Evolutionary conservation across 2,888 invertebrate genomes (phyloP).

Genomic region (Drosophila hawaiiensis): DNA sequence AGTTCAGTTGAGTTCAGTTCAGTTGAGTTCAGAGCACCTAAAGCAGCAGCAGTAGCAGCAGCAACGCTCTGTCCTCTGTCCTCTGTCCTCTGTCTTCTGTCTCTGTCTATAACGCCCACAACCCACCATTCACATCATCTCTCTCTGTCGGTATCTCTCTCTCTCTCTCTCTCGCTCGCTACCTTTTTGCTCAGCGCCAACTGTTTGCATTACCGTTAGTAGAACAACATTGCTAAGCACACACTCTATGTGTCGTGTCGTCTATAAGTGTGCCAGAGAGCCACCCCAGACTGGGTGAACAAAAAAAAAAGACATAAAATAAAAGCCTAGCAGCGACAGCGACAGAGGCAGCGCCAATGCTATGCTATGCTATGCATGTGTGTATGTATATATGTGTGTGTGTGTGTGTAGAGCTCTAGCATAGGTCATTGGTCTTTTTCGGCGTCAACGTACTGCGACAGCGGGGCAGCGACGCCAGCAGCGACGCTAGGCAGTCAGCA

Average conservation of each 20-base stretch:
- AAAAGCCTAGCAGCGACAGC: conserved; percentile 59
- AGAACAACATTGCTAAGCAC: conserved; percentile 79
- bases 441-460: conserved; percentile 84
- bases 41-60: conserved; percentile 28
- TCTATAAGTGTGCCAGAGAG: conserved; percentile 75
- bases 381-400: conserved; percentile 15
- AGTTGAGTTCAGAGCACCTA: conserved; percentile 72
- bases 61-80: background rate
- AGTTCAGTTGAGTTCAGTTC: conserved; percentile 52
- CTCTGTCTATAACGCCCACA: conserved; percentile 41
- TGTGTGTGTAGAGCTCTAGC: conserved; percentile 69
- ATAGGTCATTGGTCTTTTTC: conserved; percentile 85
- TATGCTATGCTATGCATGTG: conserved; percentile 13
- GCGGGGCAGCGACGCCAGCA: conserved; percentile 56
- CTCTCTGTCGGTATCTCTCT: background rate
- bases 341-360: conserved; percentile 56
- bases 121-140: conserved; percentile 5
- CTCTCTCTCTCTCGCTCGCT: conserved; percentile 3
- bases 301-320: conserved; percentile 29
- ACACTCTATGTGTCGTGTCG: conserved; percentile 72
- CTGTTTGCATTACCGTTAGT: conserved; percentile 82
- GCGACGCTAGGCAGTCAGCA: conserved; percentile 59
- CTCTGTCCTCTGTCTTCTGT: conserved; percentile 14
- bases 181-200: conserved; percentile 44
- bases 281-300: conserved; percentile 54